Percentiles rank a stretch among this genome's conserved stretches.
Evolutionary conservation across 2,888 invertebrate genomes (phyloP).

Genomic region (Nesidiocoris tenuis): DNA sequence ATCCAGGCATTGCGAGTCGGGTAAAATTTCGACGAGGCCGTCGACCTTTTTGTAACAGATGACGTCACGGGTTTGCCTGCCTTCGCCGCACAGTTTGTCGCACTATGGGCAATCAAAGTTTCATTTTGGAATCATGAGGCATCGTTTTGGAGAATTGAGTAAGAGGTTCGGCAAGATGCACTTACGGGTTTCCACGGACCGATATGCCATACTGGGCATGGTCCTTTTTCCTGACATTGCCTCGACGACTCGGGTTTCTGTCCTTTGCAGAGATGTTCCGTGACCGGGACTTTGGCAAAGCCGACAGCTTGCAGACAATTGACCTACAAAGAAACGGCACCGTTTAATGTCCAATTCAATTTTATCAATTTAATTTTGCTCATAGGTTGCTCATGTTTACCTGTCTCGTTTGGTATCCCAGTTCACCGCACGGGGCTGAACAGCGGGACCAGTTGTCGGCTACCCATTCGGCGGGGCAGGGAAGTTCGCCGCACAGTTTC

Average conservation of each 20-base stretch:
- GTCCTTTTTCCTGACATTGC: constrained; percentile 72
- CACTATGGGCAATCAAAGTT: constrained; percentile 64
- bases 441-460: constrained; percentile 78
- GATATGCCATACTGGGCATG: constrained; percentile 83
- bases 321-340: constrained; percentile 57
- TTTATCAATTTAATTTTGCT: no score
- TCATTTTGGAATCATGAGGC: not conserved
- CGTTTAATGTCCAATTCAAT: no score
- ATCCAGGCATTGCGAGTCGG: constrained; percentile 62
- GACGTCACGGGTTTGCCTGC: constrained; percentile 76
- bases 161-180: constrained; percentile 39
- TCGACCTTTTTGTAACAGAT: constrained; percentile 70
- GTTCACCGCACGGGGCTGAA: constrained; percentile 76
- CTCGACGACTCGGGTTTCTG: constrained; percentile 66
- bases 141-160: not conserved
- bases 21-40: constrained; percentile 66
- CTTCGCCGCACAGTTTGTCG: constrained; percentile 86
- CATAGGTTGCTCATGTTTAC: no score
- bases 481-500: constrained; percentile 70
- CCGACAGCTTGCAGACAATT: constrained; percentile 77
- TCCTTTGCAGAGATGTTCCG: constrained; percentile 71
- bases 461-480: constrained; percentile 81
- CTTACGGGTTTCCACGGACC: constrained; percentile 89
- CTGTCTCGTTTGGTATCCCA: constrained; percentile 68
- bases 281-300: constrained; percentile 68